phyloP scores from a whole-genome alignment of 1,140 invertebrate genomes.

The Orchestia grillus region DNA sequence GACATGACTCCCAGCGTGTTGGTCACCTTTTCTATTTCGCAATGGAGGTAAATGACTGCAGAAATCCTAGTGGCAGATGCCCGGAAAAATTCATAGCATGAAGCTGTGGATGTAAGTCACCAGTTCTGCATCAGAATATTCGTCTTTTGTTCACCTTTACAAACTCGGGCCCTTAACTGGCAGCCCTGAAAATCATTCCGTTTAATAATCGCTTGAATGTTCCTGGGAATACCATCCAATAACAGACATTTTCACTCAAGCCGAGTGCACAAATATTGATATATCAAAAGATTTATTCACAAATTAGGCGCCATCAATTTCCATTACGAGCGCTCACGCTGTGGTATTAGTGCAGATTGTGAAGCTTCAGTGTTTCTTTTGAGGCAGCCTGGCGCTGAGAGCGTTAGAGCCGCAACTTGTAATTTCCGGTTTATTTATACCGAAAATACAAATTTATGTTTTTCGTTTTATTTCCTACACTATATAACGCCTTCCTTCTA shows the following conservation, averaged over 20 bases:
- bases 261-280: neutral
- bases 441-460: neutral
- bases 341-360: neutral
- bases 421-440: neutral
- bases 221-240: neutral
- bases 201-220: neutral
- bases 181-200: neutral
- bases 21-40: neutral
- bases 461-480: neutral
- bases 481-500: neutral
- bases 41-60: neutral
- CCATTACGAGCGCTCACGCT: neutral
- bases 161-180: neutral
- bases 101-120: neutral
- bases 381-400: neutral
- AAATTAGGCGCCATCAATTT: conserved; percentile 1
- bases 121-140: neutral
- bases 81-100: neutral
- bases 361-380: neutral
- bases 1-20: neutral
- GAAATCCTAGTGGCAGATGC: neutral
- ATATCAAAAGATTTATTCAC: neutral
- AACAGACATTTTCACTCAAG: neutral
- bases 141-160: neutral
- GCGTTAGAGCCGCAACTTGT: neutral